A percentile compares a stretch with the other conserved stretches of the same genome.
Evolutionary conservation across 2,797 vertebrate genomes (phyloP).

Genomic region (Anguilla obscura): DNA sequence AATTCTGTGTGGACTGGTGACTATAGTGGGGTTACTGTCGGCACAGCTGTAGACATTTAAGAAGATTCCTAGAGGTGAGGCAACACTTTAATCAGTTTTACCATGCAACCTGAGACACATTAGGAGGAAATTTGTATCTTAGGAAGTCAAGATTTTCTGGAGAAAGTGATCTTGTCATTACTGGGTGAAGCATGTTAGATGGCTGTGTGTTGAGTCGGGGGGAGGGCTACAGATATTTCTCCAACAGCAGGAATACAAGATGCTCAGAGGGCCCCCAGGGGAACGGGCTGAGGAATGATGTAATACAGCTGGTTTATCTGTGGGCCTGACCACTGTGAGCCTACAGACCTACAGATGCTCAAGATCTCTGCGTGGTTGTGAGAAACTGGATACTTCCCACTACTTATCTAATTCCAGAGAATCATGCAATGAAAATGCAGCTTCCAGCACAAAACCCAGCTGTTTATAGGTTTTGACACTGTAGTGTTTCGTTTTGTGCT

Average conservation of each 20-base stretch:
- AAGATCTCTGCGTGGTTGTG: conserved; percentile 34
- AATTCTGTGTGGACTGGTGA: not conserved
- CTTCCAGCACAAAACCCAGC: conserved; percentile 61
- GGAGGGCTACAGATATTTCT: conserved; percentile 4
- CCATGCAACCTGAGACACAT: not conserved
- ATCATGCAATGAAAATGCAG: conserved; percentile 64
- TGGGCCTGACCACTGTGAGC: conserved; percentile 20
- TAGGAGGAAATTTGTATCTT: not conserved
- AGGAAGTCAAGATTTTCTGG: not conserved
- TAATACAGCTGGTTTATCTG: conserved; percentile 54
- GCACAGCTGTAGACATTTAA: not conserved
- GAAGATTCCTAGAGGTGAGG: not conserved
- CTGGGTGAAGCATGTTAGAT: not conserved
- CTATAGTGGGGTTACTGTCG: not conserved
- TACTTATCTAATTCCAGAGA: conserved; percentile 63
- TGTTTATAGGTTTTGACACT: conserved; percentile 58
- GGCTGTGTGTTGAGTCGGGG: not conserved
- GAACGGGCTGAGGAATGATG: conserved; percentile 46
- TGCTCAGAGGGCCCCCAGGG: conserved; percentile 44
- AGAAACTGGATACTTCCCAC: conserved; percentile 60
- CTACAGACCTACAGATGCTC: conserved; percentile 26
- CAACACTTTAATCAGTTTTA: not conserved
- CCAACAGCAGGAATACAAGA: conserved; percentile 36
- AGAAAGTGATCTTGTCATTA: not conserved
- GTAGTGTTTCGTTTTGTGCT: conserved; percentile 43